These are phyloP conservation scores for Actenoides hombroni DNA, from an alignment of 2,113 vertebrate species.

Conservation along the genomic window DNA sequence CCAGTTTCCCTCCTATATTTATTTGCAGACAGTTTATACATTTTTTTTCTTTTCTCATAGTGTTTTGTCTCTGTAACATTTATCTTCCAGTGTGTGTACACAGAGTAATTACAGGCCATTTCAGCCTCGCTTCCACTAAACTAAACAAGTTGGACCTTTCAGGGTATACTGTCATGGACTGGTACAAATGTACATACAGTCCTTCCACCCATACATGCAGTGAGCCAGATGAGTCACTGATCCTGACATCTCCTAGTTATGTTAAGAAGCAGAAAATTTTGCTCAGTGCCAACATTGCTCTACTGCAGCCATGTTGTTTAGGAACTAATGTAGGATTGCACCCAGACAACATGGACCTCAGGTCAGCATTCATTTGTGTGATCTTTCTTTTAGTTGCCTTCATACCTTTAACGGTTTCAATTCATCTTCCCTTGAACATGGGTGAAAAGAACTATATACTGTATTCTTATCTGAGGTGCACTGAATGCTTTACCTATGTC, in stretches of 20 bases:
- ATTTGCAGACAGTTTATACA: not conserved
- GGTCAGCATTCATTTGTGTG: not conserved
- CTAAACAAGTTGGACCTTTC: not conserved
- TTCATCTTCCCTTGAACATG: not conserved
- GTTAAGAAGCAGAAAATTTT: not conserved
- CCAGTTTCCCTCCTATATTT: not conserved
- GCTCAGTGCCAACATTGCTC: not conserved
- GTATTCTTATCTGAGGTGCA: not conserved
- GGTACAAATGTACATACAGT: not conserved
- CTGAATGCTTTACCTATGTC: not conserved
- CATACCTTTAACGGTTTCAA: not conserved
- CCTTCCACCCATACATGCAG: not conserved
- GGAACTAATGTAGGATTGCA: not conserved
- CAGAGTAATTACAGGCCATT: not conserved
- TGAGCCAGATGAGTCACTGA: not conserved
- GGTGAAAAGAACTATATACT: not conserved
- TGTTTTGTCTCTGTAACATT: not conserved
- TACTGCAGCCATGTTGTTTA: not conserved
- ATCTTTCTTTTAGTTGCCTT: not conserved
- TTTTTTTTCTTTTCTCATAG: not conserved
- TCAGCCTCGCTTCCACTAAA: not conserved
- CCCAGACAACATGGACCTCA: not conserved
- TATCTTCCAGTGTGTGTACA: not conserved
- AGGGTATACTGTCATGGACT: fast-evolving
- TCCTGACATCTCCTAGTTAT: not conserved